Evolutionary conservation across 2,888 invertebrate genomes (phyloP), one percentile per base, ranked within the genome.

Genomic region (Hyposoter dolosus): DNA sequence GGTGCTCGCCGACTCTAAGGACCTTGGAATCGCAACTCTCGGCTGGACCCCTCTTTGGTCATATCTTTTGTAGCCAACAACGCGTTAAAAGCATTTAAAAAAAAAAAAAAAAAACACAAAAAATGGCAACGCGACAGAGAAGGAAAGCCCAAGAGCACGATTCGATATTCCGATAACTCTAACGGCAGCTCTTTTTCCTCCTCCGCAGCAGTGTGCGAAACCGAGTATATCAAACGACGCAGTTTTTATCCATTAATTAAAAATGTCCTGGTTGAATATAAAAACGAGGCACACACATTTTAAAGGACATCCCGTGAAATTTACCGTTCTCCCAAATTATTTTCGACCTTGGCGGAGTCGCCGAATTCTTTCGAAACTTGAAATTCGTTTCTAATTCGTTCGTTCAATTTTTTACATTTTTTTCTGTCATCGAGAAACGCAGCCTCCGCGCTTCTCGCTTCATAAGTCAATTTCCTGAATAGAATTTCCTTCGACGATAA

Each of bases 161-260:
- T 91, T 85, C 90, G 91, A 91, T 91, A 85, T 85, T 66, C 63
- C 89, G 92, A 92, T 92, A 60, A 43, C 28, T 74, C 56, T 60
- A 19, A 68, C 69, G 28, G 69, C 10, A n/a, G n/a, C 19, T 19
- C 19, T 19, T 19, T 71, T 60, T 53, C 71, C 50, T 53, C 82
- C 84, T 84, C 80, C 86, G 45, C 43, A 19, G 45, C 60, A 80
- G 83, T 87, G 77, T 82, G 82, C 72, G 23, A 82, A 65, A 50
- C 35, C 40, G 40, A 7, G 40, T 4, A 4, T 56, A 85, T 88
- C 89, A 87, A 83, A 88, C 87, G 88, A 86, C 40, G 17, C 12
- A 19, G n/a, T 56, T 56, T 56, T 56, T 23, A 56, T 23, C 23
- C 56, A 23, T 23, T 19, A 15, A 60, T 60, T 60, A 28, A 60